These are phyloP conservation scores for Pica pica DNA, from an alignment of 2,113 vertebrate genomes.

Conservation along the genomic window DNA sequence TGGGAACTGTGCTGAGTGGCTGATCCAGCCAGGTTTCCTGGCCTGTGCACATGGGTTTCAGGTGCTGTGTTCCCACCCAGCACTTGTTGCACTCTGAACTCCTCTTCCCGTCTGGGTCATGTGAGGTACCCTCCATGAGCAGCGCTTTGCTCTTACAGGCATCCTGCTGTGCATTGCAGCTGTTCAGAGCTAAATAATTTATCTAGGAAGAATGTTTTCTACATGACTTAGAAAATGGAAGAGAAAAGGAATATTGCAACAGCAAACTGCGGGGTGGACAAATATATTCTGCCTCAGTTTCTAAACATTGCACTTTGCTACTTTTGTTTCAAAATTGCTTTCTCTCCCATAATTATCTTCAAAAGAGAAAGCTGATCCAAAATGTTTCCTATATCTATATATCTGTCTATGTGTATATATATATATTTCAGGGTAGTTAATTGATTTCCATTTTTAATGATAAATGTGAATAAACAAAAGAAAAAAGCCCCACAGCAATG, in stretches of 20 bases:
- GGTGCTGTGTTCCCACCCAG: not conserved
- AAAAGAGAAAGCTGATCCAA: not conserved
- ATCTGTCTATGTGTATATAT: too few species aligned
- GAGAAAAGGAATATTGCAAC: not conserved
- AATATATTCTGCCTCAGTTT: not conserved
- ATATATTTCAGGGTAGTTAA: not conserved
- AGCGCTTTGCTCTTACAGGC: not conserved
- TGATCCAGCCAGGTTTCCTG: not conserved
- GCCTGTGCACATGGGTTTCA: not conserved
- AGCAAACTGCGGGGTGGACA: not conserved
- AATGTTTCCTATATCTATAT: not conserved
- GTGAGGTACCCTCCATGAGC: not conserved
- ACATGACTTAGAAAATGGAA: not conserved
- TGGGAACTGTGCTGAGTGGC: not conserved
- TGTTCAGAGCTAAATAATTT: not conserved
- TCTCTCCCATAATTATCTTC: not conserved
- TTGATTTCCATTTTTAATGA: not conserved
- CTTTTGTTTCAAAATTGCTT: constrained; percentile 9
- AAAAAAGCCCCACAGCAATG: fast-evolving
- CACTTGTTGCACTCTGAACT: not conserved
- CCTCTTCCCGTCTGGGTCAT: not conserved
- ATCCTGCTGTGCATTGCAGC: not conserved
- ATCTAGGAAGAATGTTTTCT: not conserved
- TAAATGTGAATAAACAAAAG: not conserved
- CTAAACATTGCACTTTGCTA: not conserved